Evolutionary conservation across 1,140 invertebrate genomes (phyloP).

Genomic region (Trachymyrmex septentrionalis): DNA sequence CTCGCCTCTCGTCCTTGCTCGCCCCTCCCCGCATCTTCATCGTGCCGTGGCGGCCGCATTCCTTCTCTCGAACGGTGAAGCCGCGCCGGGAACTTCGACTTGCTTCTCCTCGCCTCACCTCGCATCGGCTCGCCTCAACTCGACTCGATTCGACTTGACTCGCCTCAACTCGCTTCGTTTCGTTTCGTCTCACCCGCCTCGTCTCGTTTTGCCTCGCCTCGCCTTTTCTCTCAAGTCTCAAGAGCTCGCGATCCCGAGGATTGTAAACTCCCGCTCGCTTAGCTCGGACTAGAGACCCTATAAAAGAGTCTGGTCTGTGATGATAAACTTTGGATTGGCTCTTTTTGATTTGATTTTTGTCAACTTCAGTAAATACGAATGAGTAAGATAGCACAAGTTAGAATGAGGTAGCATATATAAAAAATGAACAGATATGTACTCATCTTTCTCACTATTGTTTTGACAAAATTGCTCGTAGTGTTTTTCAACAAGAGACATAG

Average conservation of each 20-base stretch:
- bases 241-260: slow-evolving; percentile 24
- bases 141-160: slow-evolving; percentile 15
- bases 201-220: not conserved
- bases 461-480: no score
- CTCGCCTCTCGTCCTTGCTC: slow-evolving; percentile 55
- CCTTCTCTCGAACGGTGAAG: slow-evolving; percentile 81
- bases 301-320: no score
- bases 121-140: slow-evolving; percentile 40
- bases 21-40: slow-evolving; percentile 29
- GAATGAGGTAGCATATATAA: no score
- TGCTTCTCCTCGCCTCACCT: slow-evolving; percentile 62
- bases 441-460: no score
- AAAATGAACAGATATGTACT: no score
- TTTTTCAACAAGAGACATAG: no score
- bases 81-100: slow-evolving; percentile 63
- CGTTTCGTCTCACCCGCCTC: slow-evolving; percentile 18
- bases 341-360: no score
- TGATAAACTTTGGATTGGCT: no score
- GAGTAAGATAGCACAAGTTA: no score
- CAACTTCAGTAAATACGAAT: no score
- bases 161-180: slow-evolving; percentile 14
- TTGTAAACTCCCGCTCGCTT: slow-evolving; percentile 4
- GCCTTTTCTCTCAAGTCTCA: slow-evolving; percentile 16
- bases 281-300: not conserved
- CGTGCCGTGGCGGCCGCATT: slow-evolving; percentile 81